These are phyloP conservation scores for Halcyon malimbica DNA, from an alignment of 2,113 vertebrate species.

Conservation along the genomic window DNA sequence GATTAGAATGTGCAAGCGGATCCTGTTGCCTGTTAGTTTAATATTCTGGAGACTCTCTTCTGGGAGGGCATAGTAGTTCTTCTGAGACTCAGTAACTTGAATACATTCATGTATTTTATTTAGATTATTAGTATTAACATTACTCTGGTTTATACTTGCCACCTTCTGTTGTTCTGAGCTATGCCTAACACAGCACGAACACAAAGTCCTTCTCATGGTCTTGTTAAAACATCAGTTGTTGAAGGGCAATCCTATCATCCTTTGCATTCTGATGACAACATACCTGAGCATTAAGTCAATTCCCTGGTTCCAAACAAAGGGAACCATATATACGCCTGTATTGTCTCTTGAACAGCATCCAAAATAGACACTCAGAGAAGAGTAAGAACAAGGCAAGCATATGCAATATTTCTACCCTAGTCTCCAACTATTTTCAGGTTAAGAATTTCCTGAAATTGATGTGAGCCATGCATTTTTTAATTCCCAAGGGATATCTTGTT, in stretches of 20 bases:
- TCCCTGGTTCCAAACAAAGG: background rate
- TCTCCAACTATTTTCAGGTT: background rate
- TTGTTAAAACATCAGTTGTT: background rate
- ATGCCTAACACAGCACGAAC: fast-evolving
- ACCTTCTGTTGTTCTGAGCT: background rate
- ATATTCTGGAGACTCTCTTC: background rate
- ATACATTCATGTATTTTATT: background rate
- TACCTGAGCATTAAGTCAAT: background rate
- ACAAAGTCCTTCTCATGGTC: background rate
- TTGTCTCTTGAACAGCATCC: background rate
- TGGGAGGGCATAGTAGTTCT: background rate
- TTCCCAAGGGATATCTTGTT: background rate
- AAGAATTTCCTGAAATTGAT: background rate
- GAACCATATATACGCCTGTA: background rate
- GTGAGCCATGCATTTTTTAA: background rate
- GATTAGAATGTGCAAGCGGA: background rate
- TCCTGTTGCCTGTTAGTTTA: background rate
- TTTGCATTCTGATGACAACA: background rate
- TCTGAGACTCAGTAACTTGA: background rate
- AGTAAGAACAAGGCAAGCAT: background rate
- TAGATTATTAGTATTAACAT: background rate
- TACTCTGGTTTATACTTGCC: background rate
- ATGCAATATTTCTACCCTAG: background rate
- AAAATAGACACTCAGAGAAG: background rate
- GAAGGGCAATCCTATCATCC: background rate